Base-by-base conservation (phyloP, 2,113 vertebrate species). In the Rhinichthys klamathensis region DNA sequence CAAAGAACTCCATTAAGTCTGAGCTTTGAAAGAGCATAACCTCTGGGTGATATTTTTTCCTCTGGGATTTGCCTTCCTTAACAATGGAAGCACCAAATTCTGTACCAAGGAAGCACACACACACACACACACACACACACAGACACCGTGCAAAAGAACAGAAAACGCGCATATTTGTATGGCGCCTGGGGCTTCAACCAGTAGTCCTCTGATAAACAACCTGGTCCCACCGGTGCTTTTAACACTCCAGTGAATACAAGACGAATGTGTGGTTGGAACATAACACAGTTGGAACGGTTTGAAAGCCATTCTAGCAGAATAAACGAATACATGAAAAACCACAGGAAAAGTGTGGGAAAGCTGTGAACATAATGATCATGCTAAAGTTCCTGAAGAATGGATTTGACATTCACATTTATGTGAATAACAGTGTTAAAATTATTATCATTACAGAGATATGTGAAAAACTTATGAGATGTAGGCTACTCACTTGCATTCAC, bases 131-230 rank as follows among this genome's bases (percentile, higher is more conserved):
- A 41, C 74, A 80, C 41, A 56, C 72, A 30, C 30, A 51, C 44
- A 58, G 9, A 12, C 30, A 78, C 84, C 6, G 38, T n/a, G 63
- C 76, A 73, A 56, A 80, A 67, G 18, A 67, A 65, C 23, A 46
- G 79, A 25, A 79, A 77, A 38, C 5, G 15, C 21, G 58, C 80
- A 56, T 61, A 81, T 77, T 86, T 73, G 51, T 76, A 38, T 18
- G 44, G 38, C 49, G 58, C 87, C 76, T 86, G 69, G 76, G 61
- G 81, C 74, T 88, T 86, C 69, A 84, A 74, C 46, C 84, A 72
- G 58, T 70, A 80, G 73, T 86, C 72, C 81, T 81, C 82, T 86
- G 84, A 88, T 86, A 86, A 86, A 85, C 85, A 84, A 56, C 82
- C 35, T 69, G 67, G 80, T 86, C 77, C 82, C 82, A 88, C 77